Conservation (phyloP, 2,113 vertebrate species). For the Falco punctatus region DNA sequence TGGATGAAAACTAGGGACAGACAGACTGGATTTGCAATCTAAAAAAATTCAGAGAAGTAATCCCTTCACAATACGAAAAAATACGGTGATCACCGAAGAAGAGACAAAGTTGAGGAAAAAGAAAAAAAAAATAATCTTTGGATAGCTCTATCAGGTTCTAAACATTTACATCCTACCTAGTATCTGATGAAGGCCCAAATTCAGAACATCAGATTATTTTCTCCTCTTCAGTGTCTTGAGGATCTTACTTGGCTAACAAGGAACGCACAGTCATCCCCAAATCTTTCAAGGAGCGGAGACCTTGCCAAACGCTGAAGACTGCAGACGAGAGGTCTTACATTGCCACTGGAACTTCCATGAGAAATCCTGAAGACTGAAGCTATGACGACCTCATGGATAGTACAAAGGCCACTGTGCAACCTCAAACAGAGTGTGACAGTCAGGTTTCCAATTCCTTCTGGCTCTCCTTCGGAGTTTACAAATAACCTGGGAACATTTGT, state of each 20-base stretch:
- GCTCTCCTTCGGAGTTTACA: not conserved
- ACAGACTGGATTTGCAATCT: no score
- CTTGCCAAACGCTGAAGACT: not conserved
- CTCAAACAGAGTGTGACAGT: not conserved
- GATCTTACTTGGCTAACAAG: not conserved
- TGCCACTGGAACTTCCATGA: not conserved
- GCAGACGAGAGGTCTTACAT: not conserved
- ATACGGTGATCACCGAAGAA: not conserved
- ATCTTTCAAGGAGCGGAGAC: not conserved
- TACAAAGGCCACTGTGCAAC: not conserved
- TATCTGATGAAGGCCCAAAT: not conserved
- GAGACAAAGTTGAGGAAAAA: not conserved
- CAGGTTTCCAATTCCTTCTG: not conserved
- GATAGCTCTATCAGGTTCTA: not conserved
- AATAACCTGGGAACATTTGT: not conserved
- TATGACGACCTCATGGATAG: not conserved
- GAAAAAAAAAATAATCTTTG: not conserved
- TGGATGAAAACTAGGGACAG: not conserved
- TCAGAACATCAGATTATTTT: not conserved
- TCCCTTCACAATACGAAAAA: not conserved
- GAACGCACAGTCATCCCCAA: not conserved
- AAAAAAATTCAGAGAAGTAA: not conserved
- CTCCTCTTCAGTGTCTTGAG: not conserved
- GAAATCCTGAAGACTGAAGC: not conserved
- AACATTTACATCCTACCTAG: not conserved